phyloP scores from a whole-genome alignment of 2,888 invertebrate genomes.

The Conomelus anceps region DNA sequence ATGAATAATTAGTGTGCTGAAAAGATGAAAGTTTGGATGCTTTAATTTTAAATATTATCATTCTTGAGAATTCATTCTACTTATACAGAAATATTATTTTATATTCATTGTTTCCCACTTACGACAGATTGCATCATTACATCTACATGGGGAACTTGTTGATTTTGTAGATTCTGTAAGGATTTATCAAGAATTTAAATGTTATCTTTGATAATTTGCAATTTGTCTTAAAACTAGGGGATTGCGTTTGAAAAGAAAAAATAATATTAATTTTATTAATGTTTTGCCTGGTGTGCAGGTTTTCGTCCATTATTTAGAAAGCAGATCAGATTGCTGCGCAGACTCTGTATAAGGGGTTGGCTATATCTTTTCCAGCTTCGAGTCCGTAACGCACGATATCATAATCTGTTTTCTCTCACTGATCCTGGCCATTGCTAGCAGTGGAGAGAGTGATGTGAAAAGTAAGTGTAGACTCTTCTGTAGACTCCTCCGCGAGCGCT shows the following conservation, averaged over 20 bases:
- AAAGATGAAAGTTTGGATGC: not conserved
- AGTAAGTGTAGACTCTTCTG: not conserved
- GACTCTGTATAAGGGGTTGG: conserved; percentile 19
- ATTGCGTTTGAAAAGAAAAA: not conserved
- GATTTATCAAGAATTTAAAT: not conserved
- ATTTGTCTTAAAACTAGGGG: not conserved
- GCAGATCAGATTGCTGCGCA: conserved; percentile 16
- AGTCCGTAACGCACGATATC: conserved; percentile 19
- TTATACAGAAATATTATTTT: not conserved
- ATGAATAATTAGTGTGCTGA: not conserved
- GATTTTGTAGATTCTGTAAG: not conserved
- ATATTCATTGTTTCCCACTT: no score
- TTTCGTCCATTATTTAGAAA: not conserved
- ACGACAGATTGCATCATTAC: no score
- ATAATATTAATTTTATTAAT: not conserved
- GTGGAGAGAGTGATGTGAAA: not conserved
- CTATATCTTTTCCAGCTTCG: conserved; percentile 21
- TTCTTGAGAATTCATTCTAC: not conserved
- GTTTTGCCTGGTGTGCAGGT: not conserved
- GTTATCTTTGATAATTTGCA: not conserved
- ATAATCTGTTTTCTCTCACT: conserved; percentile 18
- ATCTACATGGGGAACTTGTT: not conserved
- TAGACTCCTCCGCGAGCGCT: conserved; percentile 1
- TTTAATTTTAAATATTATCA: not conserved
- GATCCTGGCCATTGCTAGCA: conserved; percentile 13